These are phyloP conservation scores for Anableps anableps DNA, from an alignment of 2,797 vertebrate genomes.

Conservation along the genomic window DNA sequence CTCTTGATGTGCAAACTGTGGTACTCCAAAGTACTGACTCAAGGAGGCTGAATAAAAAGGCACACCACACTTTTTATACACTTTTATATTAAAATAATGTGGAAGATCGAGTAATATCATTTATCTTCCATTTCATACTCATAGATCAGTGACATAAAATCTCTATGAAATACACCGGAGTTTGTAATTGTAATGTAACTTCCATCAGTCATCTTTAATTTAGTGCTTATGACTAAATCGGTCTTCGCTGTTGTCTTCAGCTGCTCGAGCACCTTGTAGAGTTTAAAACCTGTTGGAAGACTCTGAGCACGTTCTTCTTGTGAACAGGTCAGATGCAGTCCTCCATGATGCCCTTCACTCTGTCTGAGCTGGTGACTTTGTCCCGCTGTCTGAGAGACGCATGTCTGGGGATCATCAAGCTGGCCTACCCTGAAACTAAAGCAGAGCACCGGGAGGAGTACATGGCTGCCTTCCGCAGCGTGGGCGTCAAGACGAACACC, in stretches of 20 bases:
- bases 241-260: neutral
- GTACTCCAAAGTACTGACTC: too few species aligned
- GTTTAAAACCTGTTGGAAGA: conserved; percentile 22
- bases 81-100: too few species aligned
- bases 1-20: neutral
- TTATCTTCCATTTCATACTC: neutral
- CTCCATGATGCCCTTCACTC: conserved; percentile 97
- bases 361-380: conserved; percentile 90
- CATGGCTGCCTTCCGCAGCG: conserved; percentile 90
- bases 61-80: too few species aligned
- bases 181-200: neutral
- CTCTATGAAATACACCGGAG: neutral
- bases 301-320: conserved; percentile 25
- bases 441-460: conserved; percentile 95
- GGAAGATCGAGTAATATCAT: neutral
- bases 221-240: neutral
- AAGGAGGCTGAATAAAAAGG: too few species aligned
- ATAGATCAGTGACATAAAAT: neutral
- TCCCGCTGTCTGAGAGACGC: conserved; percentile 96
- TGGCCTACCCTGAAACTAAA: conserved; percentile 97
- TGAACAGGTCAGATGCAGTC: conserved; percentile 84
- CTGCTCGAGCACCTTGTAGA: neutral
- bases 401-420: conserved; percentile 96
- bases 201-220: conserved; percentile 3
- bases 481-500: conserved; percentile 90